These are phyloP conservation scores for Echinarachnius parma DNA, from an alignment of 53 echinoderm and acorn worm genomes.

Conservation along the genomic window DNA sequence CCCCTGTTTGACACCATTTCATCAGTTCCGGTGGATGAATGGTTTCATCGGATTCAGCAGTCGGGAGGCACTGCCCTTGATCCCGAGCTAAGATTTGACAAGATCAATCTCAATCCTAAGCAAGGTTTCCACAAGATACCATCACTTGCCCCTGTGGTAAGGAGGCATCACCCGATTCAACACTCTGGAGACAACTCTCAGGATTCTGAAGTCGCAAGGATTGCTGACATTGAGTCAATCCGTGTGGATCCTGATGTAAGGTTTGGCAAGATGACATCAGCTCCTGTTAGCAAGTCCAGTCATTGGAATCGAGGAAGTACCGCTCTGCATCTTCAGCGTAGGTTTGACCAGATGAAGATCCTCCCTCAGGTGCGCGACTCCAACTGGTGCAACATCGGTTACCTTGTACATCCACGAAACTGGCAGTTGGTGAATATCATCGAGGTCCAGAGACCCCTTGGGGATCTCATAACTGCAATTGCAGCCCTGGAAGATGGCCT, in stretches of 20 bases:
- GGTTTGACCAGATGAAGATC: too few species aligned
- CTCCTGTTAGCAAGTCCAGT: too few species aligned
- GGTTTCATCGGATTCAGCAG: background rate
- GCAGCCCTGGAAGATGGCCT: slow-evolving; percentile 10
- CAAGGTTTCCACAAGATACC: too few species aligned
- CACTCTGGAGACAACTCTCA: too few species aligned
- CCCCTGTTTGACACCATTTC: background rate
- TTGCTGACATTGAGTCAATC: too few species aligned
- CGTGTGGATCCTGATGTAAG: too few species aligned
- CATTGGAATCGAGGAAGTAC: too few species aligned
- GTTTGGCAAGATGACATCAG: too few species aligned
- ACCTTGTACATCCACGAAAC: slow-evolving; percentile 1
- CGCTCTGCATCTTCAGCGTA: too few species aligned
- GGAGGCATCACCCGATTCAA: background rate
- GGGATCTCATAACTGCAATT: slow-evolving; percentile 18
- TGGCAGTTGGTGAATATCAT: slow-evolving; percentile 4
- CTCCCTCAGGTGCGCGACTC: too few species aligned
- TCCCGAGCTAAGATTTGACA: slow-evolving; percentile 12
- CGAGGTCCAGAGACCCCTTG: background rate
- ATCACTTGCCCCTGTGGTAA: background rate
- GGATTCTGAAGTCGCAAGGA: too few species aligned
- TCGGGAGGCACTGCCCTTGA: slow-evolving; percentile 1
- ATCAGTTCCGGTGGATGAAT: background rate
- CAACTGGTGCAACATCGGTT: slow-evolving; percentile 21
- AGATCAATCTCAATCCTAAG: too few species aligned